Conservation (phyloP, 2,113 vertebrate species). For the Eudorcas thomsonii region DNA sequence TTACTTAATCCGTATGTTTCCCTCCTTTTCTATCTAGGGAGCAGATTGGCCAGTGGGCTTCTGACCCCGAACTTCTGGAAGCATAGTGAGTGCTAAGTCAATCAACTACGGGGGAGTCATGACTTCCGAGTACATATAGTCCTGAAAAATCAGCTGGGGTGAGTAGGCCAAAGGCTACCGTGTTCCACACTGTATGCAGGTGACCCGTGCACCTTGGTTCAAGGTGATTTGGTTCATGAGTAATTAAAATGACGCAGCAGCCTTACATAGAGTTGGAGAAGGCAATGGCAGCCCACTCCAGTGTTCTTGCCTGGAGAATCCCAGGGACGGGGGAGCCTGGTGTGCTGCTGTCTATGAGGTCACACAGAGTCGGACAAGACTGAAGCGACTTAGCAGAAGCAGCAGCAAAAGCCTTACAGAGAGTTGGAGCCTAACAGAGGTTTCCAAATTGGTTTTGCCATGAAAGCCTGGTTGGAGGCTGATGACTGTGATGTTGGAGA, state of each 20-base stretch:
- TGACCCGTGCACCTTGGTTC: accelerated
- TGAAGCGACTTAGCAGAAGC: too few species aligned
- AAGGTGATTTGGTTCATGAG: accelerated
- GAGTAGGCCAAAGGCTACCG: accelerated
- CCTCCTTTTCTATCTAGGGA: neutral
- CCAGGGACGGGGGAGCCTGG: too few species aligned
- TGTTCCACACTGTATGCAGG: accelerated
- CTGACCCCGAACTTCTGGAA: neutral
- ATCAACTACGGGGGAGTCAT: too few species aligned
- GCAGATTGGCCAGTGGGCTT: too few species aligned
- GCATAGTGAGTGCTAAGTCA: neutral
- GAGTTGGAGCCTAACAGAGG: accelerated
- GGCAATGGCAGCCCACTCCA: too few species aligned
- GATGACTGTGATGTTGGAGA: too few species aligned
- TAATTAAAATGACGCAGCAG: accelerated
- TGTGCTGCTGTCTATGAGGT: too few species aligned
- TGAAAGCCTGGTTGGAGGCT: accelerated
- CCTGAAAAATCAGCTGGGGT: too few species aligned
- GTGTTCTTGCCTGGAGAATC: too few species aligned
- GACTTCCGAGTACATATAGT: accelerated
- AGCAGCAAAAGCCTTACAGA: too few species aligned
- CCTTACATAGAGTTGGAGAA: too few species aligned
- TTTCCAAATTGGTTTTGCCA: neutral
- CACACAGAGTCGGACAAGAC: too few species aligned
- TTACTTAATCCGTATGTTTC: neutral